phyloP scores from a whole-genome alignment of 2,113 vertebrate genomes.

The Elgaria multicarinata region DNA sequence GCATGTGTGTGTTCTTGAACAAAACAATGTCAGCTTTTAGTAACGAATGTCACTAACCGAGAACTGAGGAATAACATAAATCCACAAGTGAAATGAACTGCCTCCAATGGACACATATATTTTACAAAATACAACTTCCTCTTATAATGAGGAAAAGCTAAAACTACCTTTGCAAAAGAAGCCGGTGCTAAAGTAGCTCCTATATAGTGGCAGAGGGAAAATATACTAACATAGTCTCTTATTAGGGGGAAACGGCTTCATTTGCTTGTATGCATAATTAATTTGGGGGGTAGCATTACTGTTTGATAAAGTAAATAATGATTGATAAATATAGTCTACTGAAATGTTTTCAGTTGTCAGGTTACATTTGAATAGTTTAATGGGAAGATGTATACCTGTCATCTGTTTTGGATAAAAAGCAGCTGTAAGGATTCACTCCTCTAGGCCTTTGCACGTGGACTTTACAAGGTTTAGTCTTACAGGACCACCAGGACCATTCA shows the following conservation, averaged over 20 bases:
- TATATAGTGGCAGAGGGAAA: not conserved
- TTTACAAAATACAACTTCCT: slow-evolving; percentile 51
- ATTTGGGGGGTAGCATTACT: slow-evolving; percentile 1
- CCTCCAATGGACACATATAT: slow-evolving; percentile 33
- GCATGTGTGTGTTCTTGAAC: slow-evolving; percentile 67
- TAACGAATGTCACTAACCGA: slow-evolving; percentile 61
- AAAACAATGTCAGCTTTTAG: slow-evolving; percentile 53
- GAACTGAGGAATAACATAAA: slow-evolving; percentile 44
- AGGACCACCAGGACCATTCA: not conserved
- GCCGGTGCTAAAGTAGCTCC: slow-evolving; percentile 49
- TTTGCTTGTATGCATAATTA: slow-evolving; percentile 5
- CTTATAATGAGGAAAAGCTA: slow-evolving; percentile 58
- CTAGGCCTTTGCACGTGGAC: not conserved
- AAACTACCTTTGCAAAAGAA: slow-evolving; percentile 59
- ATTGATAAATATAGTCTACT: not conserved
- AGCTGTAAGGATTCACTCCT: not conserved
- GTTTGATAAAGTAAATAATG: not conserved
- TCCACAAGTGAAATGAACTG: slow-evolving; percentile 46
- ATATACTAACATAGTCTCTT: slow-evolving; percentile 20
- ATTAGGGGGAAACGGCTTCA: slow-evolving; percentile 29
- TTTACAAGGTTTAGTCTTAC: not conserved
- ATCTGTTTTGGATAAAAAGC: not conserved
- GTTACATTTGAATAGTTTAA: not conserved
- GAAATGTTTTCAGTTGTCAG: not conserved
- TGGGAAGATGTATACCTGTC: too few species aligned